Base-by-base conservation (phyloP, 2,797 vertebrate genomes). In the Pteronotus mesoamericanus region DNA sequence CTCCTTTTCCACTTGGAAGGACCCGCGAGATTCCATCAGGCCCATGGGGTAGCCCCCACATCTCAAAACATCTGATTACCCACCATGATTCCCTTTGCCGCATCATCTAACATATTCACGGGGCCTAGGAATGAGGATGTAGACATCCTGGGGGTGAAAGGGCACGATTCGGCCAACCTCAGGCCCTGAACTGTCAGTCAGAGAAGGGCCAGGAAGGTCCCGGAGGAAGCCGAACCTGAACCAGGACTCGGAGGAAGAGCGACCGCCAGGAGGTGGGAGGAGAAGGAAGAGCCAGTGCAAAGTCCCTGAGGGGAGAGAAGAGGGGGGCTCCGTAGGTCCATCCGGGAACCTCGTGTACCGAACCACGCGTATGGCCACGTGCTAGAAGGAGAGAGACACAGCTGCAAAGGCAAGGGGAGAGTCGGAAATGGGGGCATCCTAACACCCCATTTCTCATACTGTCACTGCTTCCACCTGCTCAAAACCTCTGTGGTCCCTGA, bases 301-400 rank as follows among this genome's bases (percentile, higher is more conserved):
- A 53, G 87, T 86, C 26, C 15, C 14, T 1, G 44, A 51, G 42
- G 22, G 64, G 32, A 44, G 53, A 64, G 78, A 78, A 24, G 21
- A 69, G 42, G 44, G 21, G 12, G 1, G 53, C 37, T 1, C n/a
- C 6, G 22, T 0, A 26, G 42, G 34, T 29, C 32, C 44, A 46
- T 34, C 53, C 3, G 21, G 39, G 55, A 77, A 21, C 9, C 16
- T 21, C 4, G 5, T 0, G 11, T 6, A 83, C 0, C 0, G 10
- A 42, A 29, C 21, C 57, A 55, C 37, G 14, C 0, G 0, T 0
- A 2, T 0, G 5, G 44, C 57, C 75, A 14, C 1, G 1, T 2
- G 46, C 32, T n/a, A 6, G 61, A 6, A 32, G 26, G 57, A 69
- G 29, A 77, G 66, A 37, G 29, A 32, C 0, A 3, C 29, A n/a